Percentiles rank a stretch among this genome's conserved stretches.
Evolutionary conservation across 2,888 invertebrate species (phyloP).

Genomic region (Oxytorus armatus): DNA sequence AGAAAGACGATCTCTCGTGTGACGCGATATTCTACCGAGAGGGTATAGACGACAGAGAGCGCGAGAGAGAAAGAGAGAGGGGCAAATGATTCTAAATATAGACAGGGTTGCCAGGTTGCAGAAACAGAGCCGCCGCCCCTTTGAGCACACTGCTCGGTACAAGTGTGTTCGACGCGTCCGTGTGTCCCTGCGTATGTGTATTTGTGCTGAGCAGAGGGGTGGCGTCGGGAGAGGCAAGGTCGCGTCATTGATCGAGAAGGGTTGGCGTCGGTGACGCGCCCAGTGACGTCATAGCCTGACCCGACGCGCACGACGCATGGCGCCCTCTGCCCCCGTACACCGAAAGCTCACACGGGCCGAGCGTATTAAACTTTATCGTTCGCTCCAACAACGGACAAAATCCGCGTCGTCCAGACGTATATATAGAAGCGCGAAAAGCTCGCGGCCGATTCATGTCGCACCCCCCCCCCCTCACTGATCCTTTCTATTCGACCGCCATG

Average conservation of each 20-base stretch:
- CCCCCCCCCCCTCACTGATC: slow-evolving; percentile 1
- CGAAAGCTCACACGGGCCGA: slow-evolving; percentile 53
- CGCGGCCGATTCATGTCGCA: slow-evolving; percentile 26
- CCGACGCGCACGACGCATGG: slow-evolving; percentile 73
- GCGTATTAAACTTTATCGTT: slow-evolving; percentile 63
- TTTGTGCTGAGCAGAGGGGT: slow-evolving; percentile 46
- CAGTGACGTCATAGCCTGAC: slow-evolving; percentile 80
- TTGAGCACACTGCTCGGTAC: slow-evolving; percentile 75
- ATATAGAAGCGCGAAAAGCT: slow-evolving; percentile 34
- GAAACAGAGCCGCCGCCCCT: slow-evolving; percentile 84
- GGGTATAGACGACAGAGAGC: slow-evolving; percentile 68
- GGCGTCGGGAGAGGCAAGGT: slow-evolving; percentile 79
- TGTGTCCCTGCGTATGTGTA: slow-evolving; percentile 59
- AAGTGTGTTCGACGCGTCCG: slow-evolving; percentile 34
- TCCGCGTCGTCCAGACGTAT: slow-evolving; percentile 49
- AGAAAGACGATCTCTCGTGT: slow-evolving; percentile 56
- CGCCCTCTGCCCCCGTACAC: slow-evolving; percentile 70
- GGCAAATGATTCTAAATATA: slow-evolving; percentile 83
- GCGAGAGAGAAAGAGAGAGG: no score
- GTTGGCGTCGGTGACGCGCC: slow-evolving; percentile 80
- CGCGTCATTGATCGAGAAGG: slow-evolving; percentile 83
- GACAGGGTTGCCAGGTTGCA: slow-evolving; percentile 84
- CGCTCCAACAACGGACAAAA: slow-evolving; percentile 44
- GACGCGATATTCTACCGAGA: slow-evolving; percentile 41
- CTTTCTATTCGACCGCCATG: slow-evolving; percentile 27